phyloP scores from a whole-genome alignment of 2,888 invertebrate genomes.

The Pheosia tremula region DNA sequence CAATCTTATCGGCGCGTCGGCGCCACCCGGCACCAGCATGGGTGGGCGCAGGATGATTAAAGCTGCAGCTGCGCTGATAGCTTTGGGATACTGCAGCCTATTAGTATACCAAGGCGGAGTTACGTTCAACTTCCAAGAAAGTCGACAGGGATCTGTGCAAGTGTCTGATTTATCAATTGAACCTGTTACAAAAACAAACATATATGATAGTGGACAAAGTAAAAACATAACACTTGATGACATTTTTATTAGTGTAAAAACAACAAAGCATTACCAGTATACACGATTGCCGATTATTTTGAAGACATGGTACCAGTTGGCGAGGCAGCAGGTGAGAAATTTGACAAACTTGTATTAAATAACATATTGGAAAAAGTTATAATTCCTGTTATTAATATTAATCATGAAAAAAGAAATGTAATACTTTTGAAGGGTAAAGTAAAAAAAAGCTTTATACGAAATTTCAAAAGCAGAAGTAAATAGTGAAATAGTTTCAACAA shows the following conservation, averaged over 20 bases:
- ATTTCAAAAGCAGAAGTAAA: too few species aligned
- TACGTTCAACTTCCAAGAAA: conserved; percentile 79
- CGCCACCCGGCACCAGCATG: conserved; percentile 75
- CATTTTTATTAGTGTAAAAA: conserved; percentile 98
- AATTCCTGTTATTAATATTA: neutral
- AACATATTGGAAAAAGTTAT: neutral
- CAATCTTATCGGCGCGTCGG: conserved; percentile 66
- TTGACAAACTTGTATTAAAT: conserved; percentile 2
- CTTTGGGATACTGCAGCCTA: conserved; percentile 85
- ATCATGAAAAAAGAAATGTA: too few species aligned
- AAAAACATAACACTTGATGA: conserved; percentile 90
- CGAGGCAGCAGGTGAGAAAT: conserved; percentile 92
- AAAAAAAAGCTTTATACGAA: too few species aligned
- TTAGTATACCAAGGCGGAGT: conserved; percentile 86
- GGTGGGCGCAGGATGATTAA: conserved; percentile 77
- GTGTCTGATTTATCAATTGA: conserved; percentile 75
- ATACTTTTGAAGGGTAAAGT: too few species aligned
- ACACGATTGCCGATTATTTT: conserved; percentile 93
- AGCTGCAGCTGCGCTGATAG: conserved; percentile 79
- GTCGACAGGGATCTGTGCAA: conserved; percentile 71
- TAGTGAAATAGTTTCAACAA: too few species aligned
- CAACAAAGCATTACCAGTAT: conserved; percentile 94
- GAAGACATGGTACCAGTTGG: conserved; percentile 98
- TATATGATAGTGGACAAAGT: conserved; percentile 65
- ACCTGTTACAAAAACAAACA: conserved; percentile 78